phyloP scores from a whole-genome alignment of 2,113 vertebrate species.

The Myotis brandtii region DNA sequence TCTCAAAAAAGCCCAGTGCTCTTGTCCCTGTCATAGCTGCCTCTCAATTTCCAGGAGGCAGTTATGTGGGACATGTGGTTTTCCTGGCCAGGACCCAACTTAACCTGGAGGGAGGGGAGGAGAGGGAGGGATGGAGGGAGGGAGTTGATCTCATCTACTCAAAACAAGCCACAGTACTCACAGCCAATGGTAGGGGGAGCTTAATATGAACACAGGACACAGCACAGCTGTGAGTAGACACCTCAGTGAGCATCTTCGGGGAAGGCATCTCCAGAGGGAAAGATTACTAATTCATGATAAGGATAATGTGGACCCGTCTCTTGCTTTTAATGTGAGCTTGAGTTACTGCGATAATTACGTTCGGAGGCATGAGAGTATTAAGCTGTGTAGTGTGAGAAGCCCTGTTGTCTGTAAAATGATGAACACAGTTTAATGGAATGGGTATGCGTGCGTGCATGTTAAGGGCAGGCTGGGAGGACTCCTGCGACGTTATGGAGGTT shows the following conservation, averaged over 20 bases:
- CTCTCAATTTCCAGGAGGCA: not conserved
- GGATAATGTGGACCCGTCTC: not conserved
- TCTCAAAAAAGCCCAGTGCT: not conserved
- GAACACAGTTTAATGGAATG: not conserved
- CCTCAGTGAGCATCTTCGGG: not conserved
- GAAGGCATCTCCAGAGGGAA: not conserved
- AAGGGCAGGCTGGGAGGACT: not conserved
- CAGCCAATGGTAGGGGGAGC: not conserved
- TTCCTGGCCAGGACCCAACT: not conserved
- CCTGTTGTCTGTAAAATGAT: not conserved
- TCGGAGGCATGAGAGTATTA: not conserved
- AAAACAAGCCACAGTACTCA: not conserved
- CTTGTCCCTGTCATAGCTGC: not conserved
- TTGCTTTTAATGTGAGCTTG: slow-evolving; percentile 39
- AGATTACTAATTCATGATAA: slow-evolving; percentile 48
- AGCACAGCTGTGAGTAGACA: no score
- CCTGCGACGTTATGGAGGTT: not conserved
- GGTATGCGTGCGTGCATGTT: rapidly evolving
- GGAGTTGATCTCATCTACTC: not conserved
- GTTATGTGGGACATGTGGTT: not conserved
- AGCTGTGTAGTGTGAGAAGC: not conserved
- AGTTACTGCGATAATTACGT: slow-evolving; percentile 41
- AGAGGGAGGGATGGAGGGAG: not conserved
- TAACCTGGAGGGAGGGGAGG: not conserved
- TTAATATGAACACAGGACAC: not conserved